phyloP scores from a whole-genome alignment of 2,888 invertebrate genomes.

The Sarcophaga rosellei region DNA sequence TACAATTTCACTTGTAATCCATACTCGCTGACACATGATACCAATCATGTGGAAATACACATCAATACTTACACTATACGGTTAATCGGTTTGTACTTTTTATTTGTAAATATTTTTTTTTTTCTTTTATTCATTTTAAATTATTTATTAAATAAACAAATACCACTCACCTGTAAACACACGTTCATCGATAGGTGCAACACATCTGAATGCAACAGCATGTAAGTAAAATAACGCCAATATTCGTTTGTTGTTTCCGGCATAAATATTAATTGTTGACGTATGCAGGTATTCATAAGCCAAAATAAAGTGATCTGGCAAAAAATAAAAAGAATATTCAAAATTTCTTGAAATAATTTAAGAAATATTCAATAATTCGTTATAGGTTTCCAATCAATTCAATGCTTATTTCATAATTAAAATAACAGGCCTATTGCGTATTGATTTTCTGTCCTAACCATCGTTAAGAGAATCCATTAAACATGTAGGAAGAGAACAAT shows the following conservation, averaged over 20 bases:
- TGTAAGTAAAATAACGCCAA: constrained; percentile 91
- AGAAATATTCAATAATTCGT: background rate
- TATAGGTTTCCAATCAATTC: background rate
- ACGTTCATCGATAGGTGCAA: constrained; percentile 90
- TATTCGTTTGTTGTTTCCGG: constrained; percentile 71
- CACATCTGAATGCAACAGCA: constrained; percentile 89
- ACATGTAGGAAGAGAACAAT: constrained; percentile 18
- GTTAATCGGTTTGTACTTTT: too few species aligned
- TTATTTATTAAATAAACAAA: background rate
- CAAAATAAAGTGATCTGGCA: constrained; percentile 72
- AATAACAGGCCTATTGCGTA: constrained; percentile 24
- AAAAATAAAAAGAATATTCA: constrained; percentile 13
- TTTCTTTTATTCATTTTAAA: background rate
- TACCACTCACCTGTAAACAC: constrained; percentile 84
- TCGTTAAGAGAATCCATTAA: background rate
- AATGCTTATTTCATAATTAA: constrained; percentile 40
- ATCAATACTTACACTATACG: too few species aligned
- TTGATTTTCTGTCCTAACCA: constrained; percentile 5
- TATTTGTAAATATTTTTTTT: too few species aligned
- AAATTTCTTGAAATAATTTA: background rate
- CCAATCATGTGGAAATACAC: too few species aligned
- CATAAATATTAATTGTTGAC: constrained; percentile 73
- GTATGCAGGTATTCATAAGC: constrained; percentile 73
- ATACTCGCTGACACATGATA: too few species aligned
- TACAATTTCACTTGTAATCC: too few species aligned